A percentile compares a stretch with the other conserved stretches of the same genome.
Conservation (phyloP, 2,113 vertebrate genomes). For the Grus americana region DNA sequence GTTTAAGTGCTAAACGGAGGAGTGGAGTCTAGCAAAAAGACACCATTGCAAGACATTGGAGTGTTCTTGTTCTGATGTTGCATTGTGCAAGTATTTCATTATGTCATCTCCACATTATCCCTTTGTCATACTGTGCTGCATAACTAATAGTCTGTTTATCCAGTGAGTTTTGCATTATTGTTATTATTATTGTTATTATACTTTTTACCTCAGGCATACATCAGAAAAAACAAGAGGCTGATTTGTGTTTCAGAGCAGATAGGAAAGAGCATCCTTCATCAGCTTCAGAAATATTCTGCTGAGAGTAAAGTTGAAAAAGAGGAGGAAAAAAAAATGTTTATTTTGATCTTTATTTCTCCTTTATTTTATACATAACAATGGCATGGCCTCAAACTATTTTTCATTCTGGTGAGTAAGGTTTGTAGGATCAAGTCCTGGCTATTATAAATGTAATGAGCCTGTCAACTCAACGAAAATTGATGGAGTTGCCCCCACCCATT, state of each 20-base stretch:
- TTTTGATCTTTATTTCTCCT: neutral
- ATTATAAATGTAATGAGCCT: neutral
- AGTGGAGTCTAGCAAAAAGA: neutral
- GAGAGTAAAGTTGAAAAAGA: neutral
- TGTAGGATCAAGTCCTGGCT: neutral
- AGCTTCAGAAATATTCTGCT: neutral
- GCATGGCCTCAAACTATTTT: neutral
- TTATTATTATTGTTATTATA: neutral
- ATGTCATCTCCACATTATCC: neutral
- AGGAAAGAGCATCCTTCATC: neutral
- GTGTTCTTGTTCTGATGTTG: neutral
- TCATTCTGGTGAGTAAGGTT: neutral
- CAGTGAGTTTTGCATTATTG: neutral
- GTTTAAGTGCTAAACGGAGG: neutral
- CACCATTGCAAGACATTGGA: neutral
- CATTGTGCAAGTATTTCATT: neutral
- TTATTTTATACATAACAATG: neutral
- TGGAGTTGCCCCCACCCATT: neutral
- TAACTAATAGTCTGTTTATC: neutral
- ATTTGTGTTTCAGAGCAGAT: neutral
- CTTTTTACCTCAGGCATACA: neutral
- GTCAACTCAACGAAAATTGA: neutral
- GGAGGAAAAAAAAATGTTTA: neutral
- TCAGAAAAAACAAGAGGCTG: neutral
- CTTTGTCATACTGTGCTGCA: neutral